Base-by-base conservation (phyloP, 2,113 vertebrate genomes). In the Eulemur rufifrons region DNA sequence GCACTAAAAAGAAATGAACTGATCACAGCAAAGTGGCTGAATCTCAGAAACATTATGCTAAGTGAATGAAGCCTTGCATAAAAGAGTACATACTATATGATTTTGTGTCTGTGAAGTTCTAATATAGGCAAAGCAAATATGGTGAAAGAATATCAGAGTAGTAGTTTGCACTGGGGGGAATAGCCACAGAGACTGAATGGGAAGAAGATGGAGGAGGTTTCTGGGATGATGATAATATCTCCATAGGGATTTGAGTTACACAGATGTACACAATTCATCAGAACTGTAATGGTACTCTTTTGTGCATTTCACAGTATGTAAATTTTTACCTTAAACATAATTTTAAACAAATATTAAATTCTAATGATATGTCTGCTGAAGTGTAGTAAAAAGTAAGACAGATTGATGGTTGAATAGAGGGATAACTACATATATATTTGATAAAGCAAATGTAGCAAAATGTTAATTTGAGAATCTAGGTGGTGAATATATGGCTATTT, bases 281-380 rank as follows among this genome's bases (percentile, higher is more conserved):
- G 63, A 96, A 93, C 29, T 50, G 34, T 86, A 71, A 66, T 39
- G 27, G 45, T 73, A 39, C 20, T 45, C 27, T 80, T 45, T 50
- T 78, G 15, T 95, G 13, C 29, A 29, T 52, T 85, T 97, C 73
- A 61, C 52, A 56, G 47, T 76, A 52, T 82, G 18, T 89, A 82
- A 69, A 56, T 89, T 50, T 76, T 76, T 86, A 82, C 45, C 80
- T 76, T 54, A 92, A 90, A 64, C 11, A 71, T 87, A 76, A 52
- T 82, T 95, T 82, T 94, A 88, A 94, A 80, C 20, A 88, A 54
- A 83, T 47, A 81, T 69, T 86, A 89, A 81, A 56, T 52, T 80
- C 18, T 69, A 54, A 50, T 78, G 15, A 50, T 74, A 76, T 88
- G 32, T 84, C 5, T 87, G 32, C 39, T 54, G 11, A 85, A 50